Base-by-base conservation (phyloP, 2,113 vertebrate species). In the Rutilus rutilus region DNA sequence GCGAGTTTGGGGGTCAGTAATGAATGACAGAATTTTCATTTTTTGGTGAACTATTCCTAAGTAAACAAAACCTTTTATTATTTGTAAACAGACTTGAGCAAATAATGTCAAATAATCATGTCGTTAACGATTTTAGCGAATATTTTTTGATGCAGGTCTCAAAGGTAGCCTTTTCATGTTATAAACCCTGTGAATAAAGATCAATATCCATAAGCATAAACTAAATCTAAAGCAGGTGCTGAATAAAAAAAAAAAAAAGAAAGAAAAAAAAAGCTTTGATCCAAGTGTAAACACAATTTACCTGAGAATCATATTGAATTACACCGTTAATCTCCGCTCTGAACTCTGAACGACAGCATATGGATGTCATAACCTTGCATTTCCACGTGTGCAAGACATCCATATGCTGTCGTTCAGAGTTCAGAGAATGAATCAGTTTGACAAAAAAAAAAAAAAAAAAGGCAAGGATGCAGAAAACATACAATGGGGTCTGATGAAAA, bases 401-500 rank as follows among this genome's bases (percentile, higher is more conserved):
- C 81, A 73, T 79, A 64, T 78, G 73, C 60, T 87, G 50, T 83
- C 75, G 69, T 84, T 81, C 76, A 30, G 69, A 8, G 67, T 42
- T 81, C n/a, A 82, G 54, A 62, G 17, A 57, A 57, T 57, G 54
- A 21, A 21, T 57, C 19, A 1, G 69, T 42, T n/a, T 33, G 88
- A 78, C 64, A 45, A 75, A 74, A 14, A 47, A 76, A 27, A n/a
- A n/a, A 17, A 19, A 4, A 2, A 71, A 23, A 23, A 2, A 5
- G 5, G 11, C 69, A 74, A 59, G 84, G 23, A 78, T 50, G 36
- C 47, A 60, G 64, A 86, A 86, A 67, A 60, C 52, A 60, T 89
- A 86, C 64, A 79, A 75, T 77, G 62, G 30, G 45, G 23, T 45
- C 33, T 78, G 77, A 91, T 92, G 86, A 93, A 92, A 92, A 86